Evolutionary conservation across 2,797 vertebrate genomes (phyloP).

Genomic region (Adrianichthys oophorus): DNA sequence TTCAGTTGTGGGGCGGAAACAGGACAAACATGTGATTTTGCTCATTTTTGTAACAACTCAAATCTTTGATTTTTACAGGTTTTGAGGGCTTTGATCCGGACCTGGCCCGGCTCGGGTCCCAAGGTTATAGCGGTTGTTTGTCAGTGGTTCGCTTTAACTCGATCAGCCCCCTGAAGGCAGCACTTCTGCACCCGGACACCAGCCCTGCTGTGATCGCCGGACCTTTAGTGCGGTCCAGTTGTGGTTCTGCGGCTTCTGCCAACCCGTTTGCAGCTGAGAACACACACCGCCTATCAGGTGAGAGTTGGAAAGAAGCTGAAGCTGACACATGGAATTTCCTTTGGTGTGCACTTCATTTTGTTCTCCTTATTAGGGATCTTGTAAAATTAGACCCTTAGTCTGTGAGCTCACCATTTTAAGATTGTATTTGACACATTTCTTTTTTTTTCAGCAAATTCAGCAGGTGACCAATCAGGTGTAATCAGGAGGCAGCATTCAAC

Average conservation of each 20-base stretch:
- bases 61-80: constrained; percentile 60
- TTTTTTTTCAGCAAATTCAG: too few species aligned
- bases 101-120: constrained; percentile 77
- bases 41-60: too few species aligned
- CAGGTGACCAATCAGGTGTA: too few species aligned
- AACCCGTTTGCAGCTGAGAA: constrained; percentile 84
- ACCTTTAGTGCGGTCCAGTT: constrained; percentile 82
- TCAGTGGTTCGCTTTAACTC: constrained; percentile 90
- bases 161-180: constrained; percentile 88
- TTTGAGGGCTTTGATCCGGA: constrained; percentile 81
- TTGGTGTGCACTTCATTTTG: too few species aligned
- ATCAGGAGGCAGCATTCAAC: too few species aligned
- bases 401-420: too few species aligned
- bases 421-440: too few species aligned
- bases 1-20: too few species aligned
- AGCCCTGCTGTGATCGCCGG: constrained; percentile 81
- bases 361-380: too few species aligned
- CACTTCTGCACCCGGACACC: constrained; percentile 78
- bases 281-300: constrained; percentile 89
- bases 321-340: too few species aligned
- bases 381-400: too few species aligned
- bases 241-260: constrained; percentile 77
- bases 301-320: background rate
- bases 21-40: too few species aligned
- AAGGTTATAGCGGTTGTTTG: constrained; percentile 89